Conservation (phyloP, 2,797 vertebrate species). For the Mergus octosetaceus region DNA sequence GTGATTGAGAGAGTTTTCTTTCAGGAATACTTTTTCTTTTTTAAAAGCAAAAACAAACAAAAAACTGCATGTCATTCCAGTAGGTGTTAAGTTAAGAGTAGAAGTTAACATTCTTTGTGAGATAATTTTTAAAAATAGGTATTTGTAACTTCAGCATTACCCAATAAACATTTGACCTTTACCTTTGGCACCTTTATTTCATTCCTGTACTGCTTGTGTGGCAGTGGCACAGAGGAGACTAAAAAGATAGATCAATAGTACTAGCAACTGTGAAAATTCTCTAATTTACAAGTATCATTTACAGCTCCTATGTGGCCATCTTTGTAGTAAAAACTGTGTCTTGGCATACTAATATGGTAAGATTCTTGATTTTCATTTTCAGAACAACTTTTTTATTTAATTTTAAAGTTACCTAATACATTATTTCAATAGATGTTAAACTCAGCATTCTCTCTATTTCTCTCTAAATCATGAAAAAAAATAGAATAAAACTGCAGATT, state of each 20-base stretch:
- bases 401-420: neutral
- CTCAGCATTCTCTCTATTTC: neutral
- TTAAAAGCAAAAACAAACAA: neutral
- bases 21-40: neutral
- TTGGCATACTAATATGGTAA: neutral
- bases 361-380: neutral
- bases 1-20: neutral
- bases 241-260: neutral
- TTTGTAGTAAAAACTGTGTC: neutral
- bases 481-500: neutral
- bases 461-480: neutral
- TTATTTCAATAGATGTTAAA: neutral
- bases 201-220: neutral
- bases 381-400: neutral
- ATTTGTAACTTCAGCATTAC: neutral
- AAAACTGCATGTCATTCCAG: neutral
- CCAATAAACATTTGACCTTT: rapidly evolving
- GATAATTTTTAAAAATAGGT: neutral
- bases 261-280: neutral
- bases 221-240: neutral
- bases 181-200: neutral
- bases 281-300: neutral
- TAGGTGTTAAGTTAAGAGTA: neutral
- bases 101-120: neutral
- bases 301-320: neutral